These are phyloP conservation scores for Chanos chanos DNA, from an alignment of 2,797 vertebrate genomes.

Conservation along the genomic window DNA sequence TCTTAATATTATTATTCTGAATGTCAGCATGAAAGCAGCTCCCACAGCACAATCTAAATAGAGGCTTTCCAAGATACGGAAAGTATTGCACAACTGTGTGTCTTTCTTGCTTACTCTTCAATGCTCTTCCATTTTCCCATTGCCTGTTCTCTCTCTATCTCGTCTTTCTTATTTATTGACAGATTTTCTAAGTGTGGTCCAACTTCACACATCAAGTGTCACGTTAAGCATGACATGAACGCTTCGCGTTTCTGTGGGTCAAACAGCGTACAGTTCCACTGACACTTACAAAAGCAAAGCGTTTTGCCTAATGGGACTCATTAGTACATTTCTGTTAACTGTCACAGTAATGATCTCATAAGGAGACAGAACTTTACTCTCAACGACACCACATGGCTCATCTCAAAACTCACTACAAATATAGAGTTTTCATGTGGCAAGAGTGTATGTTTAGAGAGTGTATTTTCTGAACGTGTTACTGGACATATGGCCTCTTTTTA, in stretches of 20 bases:
- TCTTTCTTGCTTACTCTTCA: background rate
- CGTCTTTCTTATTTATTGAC: too few species aligned
- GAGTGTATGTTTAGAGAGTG: too few species aligned
- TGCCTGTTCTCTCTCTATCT: background rate
- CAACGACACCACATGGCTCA: too few species aligned
- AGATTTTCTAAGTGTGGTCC: too few species aligned
- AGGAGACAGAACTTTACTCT: too few species aligned
- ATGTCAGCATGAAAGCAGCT: conserved; percentile 13
- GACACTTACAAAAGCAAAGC: background rate
- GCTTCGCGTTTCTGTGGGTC: background rate
- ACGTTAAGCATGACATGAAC: too few species aligned
- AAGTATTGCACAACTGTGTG: background rate
- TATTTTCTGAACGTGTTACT: too few species aligned
- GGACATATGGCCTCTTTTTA: too few species aligned
- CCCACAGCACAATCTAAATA: conserved; percentile 1
- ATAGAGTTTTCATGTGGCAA: too few species aligned
- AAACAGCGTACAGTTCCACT: background rate
- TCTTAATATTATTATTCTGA: background rate
- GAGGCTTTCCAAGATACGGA: conserved; percentile 2
- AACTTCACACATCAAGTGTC: background rate
- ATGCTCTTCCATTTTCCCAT: background rate
- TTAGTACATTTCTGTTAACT: background rate
- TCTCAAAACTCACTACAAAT: too few species aligned
- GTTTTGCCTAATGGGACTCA: background rate
- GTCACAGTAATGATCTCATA: background rate